Evolutionary conservation across 2,113 vertebrate genomes (phyloP), one percentile per base, ranked within the genome.

Genomic region (Recurvirostra avosetta): DNA sequence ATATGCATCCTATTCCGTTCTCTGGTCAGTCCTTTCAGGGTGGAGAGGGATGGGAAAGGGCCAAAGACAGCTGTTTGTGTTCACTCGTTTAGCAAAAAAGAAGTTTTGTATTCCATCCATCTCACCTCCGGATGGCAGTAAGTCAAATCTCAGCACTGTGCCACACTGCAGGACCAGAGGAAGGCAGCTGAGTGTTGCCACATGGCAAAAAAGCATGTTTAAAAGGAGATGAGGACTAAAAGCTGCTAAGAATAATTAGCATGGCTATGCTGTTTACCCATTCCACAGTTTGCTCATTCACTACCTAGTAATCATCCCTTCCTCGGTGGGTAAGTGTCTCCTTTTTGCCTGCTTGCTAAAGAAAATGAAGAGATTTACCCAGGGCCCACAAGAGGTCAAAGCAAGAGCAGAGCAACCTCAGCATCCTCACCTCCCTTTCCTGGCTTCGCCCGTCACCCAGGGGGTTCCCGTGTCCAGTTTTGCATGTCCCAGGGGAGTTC

Each of bases 141-240:
- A 70, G 10, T 27, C 61, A 75, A 74, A 68, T 74, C 43, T 53
- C 70, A 66, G 58, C 13, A 34, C 9, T 6, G 12, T 40, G 23
- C 65, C 73, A 41, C 49, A 13, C 25, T 86, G 68, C 29, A 62
- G 53, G 36, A 75, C 55, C 43, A 66, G 76, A 91, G 71, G 29
- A 92, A 81, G 67, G 52, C 83, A 81, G 43, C 38, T 73, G 55
- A 95, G 72, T 32, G 18, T 87, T 94, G 49, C 72, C 72, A 84
- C 19, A 67, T 82, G 70, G 45, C 21, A 11, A 79, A 95, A 96
- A 96, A 62, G 3, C 15, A 7, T 67, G 8, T 59, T 82, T 92
- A 91, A 78, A 94, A 91, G 67, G 85, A 91, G 68, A 52, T 40
- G 32, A 80, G n/a, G 74, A 87, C 74, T 95, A 41, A 94, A 77